Evolutionary conservation across 2,888 invertebrate species (phyloP), one percentile per base, ranked within the genome.

Genomic region (Macrophya annulata): DNA sequence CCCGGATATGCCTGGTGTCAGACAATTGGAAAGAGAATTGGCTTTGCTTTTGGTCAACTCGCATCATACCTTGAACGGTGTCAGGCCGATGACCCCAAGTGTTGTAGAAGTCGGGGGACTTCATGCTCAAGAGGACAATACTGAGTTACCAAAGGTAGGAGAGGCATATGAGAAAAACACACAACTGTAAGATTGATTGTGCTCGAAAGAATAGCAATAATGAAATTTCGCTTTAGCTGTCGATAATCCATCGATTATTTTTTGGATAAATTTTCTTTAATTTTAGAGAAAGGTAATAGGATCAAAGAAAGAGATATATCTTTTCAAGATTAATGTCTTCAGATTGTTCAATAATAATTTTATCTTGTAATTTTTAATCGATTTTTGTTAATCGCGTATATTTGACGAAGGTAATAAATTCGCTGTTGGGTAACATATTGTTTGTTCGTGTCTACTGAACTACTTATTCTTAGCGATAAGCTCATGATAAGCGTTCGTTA

Each of bases 81-180:
- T 94, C 0, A 93, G 94, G 74, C 92, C 94, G 0, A 88, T 94
- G 84, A 93, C 94, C 0, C 93, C 94, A 1, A 93, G 94, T 85
- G 92, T 95, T 17, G 89, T 95, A 48, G 94, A 95, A 89, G 88
- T 95, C 85, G 95, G 95, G 5, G 95, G 95, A 1, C 89, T 94
- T 86, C 94, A 94, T 45, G 72, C 72, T 25, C 37, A 48, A 4
- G 74, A 76, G 15, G 65, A 76, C 21, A 40, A 17, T 17, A 55
- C 31, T 17, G 62, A 83, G 71, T 43, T 85, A n/a, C 25, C 85
- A 9, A 4, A 72, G 82, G 85, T 55, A 10, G 8, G n/a, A 8
- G 12, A 12, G 43, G 12, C 5, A 2, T 5, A 43, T 81, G 17
- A 31, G 1, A n/a, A 74, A 45, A 48, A 45, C 43, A 21, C 12